Conservation (phyloP, 1,140 invertebrate genomes). For the Potamilus streckersoni region DNA sequence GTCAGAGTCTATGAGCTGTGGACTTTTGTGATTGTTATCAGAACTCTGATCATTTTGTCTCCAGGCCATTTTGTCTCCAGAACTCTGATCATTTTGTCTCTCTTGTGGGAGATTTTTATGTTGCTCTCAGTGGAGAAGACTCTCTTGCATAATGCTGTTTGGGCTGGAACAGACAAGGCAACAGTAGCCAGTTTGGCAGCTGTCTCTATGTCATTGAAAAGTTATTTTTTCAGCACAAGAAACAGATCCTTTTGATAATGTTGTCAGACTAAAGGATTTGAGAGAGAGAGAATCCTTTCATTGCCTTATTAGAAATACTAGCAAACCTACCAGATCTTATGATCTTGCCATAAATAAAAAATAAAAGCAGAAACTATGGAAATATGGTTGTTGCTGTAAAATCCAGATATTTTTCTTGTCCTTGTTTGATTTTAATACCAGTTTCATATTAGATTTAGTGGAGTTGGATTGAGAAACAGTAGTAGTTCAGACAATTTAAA, state of each 20-base stretch:
- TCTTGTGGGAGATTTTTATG: constrained; percentile 14
- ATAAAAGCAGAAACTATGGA: too few species aligned
- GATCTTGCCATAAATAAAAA: too few species aligned
- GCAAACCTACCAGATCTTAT: too few species aligned
- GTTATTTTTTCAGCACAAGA: constrained; percentile 9
- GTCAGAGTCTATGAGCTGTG: neutral
- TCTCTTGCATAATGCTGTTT: constrained; percentile 10
- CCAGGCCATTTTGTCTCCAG: neutral
- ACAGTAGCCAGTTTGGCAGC: constrained; percentile 13
- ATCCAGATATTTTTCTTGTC: too few species aligned
- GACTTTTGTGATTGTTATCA: constrained; percentile 8
- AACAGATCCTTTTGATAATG: constrained; percentile 13
- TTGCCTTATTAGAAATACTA: neutral
- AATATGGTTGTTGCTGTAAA: too few species aligned
- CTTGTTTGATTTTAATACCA: too few species aligned
- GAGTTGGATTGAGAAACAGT: too few species aligned
- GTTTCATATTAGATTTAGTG: too few species aligned
- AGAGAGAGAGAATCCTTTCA: constrained; percentile 2
- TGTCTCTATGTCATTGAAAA: constrained; percentile 4
- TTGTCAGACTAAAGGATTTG: constrained; percentile 9
- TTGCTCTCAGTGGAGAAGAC: constrained; percentile 10
- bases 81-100: neutral
- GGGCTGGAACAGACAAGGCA: constrained; percentile 11
- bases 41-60: neutral
- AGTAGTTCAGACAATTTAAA: too few species aligned